Evolutionary conservation across 2,888 invertebrate species (phyloP).

Genomic region (Coremacera marginata): DNA sequence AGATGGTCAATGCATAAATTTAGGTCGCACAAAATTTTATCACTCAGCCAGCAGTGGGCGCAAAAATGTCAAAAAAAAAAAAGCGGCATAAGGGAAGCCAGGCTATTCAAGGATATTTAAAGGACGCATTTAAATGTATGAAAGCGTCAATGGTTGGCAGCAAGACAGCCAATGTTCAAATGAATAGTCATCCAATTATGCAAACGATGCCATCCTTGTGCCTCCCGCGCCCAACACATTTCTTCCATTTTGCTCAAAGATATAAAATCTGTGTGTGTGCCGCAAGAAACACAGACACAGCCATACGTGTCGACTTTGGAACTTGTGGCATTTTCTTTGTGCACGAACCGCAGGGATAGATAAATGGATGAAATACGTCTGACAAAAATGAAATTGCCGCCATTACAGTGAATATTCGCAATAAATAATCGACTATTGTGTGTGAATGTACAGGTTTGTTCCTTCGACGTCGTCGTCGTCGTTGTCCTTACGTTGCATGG

Average conservation of each 20-base stretch:
- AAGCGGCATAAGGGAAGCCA: too few relatives aligned
- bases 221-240: too few relatives aligned
- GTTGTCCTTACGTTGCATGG: too few relatives aligned
- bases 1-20: constrained; percentile 30
- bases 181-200: constrained; percentile 46
- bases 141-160: constrained; percentile 19
- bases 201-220: constrained; percentile 35
- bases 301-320: background rate
- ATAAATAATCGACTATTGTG: constrained; percentile 14
- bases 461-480: background rate
- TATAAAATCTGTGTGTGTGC: background rate
- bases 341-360: background rate
- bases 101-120: background rate
- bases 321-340: constrained; percentile 10
- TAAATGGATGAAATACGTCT: constrained; percentile 3
- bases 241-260: background rate
- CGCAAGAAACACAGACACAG: too few relatives aligned
- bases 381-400: background rate
- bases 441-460: too few relatives aligned
- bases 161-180: background rate
- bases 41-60: background rate
- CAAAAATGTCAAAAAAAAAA: background rate
- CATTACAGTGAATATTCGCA: constrained; percentile 21
- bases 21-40: background rate
- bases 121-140: background rate